Percentiles rank a stretch among this genome's conserved stretches.
Evolutionary conservation across 2,888 invertebrate species (phyloP).

Genomic region (Drosophila eohydei): DNA sequence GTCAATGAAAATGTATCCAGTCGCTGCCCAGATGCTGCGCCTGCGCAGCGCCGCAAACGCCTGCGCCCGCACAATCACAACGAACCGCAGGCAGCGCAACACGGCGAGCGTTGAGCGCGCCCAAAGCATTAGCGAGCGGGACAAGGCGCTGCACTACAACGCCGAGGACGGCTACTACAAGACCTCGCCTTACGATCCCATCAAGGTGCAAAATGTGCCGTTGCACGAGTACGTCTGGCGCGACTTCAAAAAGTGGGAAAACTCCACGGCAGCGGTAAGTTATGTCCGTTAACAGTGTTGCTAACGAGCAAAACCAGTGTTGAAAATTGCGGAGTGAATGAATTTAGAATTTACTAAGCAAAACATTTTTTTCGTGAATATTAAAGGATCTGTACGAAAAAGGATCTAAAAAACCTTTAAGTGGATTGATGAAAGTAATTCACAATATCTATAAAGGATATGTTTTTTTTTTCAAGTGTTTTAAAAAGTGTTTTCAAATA

Average conservation of each 20-base stretch:
- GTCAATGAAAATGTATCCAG: slow-evolving; percentile 59
- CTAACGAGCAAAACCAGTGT: background rate
- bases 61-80: slow-evolving; percentile 54
- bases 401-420: too few species aligned
- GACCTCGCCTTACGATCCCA: slow-evolving; percentile 86
- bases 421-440: too few species aligned
- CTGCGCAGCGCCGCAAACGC: slow-evolving; percentile 55
- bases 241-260: slow-evolving; percentile 88
- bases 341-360: background rate
- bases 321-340: background rate
- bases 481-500: background rate
- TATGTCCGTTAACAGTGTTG: background rate
- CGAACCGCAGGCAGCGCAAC: slow-evolving; percentile 69
- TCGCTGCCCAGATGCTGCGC: slow-evolving; percentile 63
- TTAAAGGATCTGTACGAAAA: too few species aligned
- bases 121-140: slow-evolving; percentile 70
- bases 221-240: slow-evolving; percentile 88
- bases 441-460: too few species aligned
- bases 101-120: slow-evolving; percentile 75
- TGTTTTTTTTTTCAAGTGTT: slow-evolving; percentile 1
- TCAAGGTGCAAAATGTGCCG: slow-evolving; percentile 86
- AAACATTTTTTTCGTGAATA: background rate
- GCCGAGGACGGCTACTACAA: slow-evolving; percentile 82
- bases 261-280: slow-evolving; percentile 88
- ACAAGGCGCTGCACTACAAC: slow-evolving; percentile 78